These are phyloP conservation scores for Hypanus sabinus DNA, from an alignment of 2,113 vertebrate genomes.

Conservation along the genomic window DNA sequence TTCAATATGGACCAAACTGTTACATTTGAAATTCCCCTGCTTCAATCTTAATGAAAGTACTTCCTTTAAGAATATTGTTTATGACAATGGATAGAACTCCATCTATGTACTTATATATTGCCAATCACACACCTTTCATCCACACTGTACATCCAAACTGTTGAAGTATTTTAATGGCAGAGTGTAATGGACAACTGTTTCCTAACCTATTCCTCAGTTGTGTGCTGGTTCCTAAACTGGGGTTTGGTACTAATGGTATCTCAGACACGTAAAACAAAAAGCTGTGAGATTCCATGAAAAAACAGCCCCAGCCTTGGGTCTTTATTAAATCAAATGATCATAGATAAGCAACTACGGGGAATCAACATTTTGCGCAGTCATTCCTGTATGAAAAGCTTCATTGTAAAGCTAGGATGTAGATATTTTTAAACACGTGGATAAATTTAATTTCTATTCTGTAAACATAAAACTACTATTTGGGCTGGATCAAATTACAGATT, in stretches of 20 bases:
- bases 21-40: not conserved
- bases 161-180: too few species aligned
- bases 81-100: not conserved
- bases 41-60: not conserved
- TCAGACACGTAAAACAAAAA: not conserved
- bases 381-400: not conserved
- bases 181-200: not conserved
- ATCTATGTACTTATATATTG: not conserved
- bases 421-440: not conserved
- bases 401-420: not conserved
- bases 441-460: not conserved
- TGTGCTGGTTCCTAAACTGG: not conserved
- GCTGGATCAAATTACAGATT: not conserved
- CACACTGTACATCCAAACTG: too few species aligned
- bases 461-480: not conserved
- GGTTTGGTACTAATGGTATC: not conserved
- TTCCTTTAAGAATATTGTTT: not conserved
- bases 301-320: too few species aligned
- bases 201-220: not conserved
- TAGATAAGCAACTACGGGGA: not conserved
- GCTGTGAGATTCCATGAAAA: not conserved
- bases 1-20: too few species aligned
- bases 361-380: not conserved
- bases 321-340: not conserved
- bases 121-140: too few species aligned